Evolutionary conservation across 30 jellyfish, hydroid and myxozoan species (phyloP).

Genomic region (Aurelia aurita complex sp. Pacific): DNA sequence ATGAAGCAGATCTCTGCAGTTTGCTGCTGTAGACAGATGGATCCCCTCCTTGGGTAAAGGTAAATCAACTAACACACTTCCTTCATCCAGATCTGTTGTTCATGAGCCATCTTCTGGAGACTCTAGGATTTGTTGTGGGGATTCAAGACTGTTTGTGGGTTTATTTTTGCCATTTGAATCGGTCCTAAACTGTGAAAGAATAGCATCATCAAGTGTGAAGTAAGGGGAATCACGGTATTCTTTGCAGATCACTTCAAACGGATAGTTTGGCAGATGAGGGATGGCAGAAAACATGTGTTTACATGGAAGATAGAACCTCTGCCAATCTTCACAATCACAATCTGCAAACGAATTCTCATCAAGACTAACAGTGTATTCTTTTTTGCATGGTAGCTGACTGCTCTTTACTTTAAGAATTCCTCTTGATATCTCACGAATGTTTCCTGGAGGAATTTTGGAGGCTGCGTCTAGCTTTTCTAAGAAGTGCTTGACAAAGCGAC

Average conservation of each 20-base stretch:
- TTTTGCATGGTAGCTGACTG: neutral
- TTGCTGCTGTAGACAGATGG: slow-evolving; percentile 13
- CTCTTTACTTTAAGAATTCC: too few relatives aligned
- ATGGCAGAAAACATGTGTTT: slow-evolving; percentile 35
- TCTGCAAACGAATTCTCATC: neutral
- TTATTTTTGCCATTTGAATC: neutral
- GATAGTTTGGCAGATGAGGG: slow-evolving; percentile 2
- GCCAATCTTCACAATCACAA: slow-evolving; percentile 18
- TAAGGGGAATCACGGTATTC: slow-evolving; percentile 16
- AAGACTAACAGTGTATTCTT: neutral
- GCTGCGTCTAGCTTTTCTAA: neutral
- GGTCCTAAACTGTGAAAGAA: neutral
- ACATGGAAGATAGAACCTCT: slow-evolving; percentile 2
- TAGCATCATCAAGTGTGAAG: slow-evolving; percentile 2
- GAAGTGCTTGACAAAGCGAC: neutral
- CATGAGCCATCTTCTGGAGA: neutral
- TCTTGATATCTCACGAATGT: neutral
- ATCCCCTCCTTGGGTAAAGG: neutral
- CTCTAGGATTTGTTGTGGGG: neutral
- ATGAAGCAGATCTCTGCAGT: slow-evolving; percentile 22
- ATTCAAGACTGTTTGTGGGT: neutral
- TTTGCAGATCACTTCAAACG: neutral
- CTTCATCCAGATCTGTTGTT: neutral
- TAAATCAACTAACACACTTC: neutral
- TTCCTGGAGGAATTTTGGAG: neutral